Evolutionary conservation across 2,797 vertebrate genomes (phyloP).

Genomic region (Pristis pectinata): DNA sequence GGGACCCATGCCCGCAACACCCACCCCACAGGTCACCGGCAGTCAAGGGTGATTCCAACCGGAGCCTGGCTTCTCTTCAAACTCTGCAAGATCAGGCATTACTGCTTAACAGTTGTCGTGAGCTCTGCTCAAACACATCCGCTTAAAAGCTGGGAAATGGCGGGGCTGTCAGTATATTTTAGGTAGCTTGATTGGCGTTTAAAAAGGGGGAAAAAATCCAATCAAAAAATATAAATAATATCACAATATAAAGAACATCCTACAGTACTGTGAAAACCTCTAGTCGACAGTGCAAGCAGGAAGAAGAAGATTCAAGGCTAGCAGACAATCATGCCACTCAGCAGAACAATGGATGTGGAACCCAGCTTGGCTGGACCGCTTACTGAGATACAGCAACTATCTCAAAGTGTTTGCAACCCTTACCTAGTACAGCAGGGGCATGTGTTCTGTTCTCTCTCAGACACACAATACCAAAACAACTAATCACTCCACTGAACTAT

Average conservation of each 20-base stretch:
- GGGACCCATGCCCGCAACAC: too few relatives aligned
- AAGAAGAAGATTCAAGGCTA: conserved; percentile 7
- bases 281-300: conserved; percentile 6
- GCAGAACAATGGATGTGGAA: not conserved
- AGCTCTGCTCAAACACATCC: too few relatives aligned
- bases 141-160: not conserved
- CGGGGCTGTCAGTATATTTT: not conserved
- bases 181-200: not conserved
- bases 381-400: not conserved
- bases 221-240: conserved; percentile 21
- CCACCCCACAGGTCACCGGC: too few relatives aligned
- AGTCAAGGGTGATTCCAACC: too few relatives aligned
- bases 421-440: not conserved
- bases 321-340: not conserved
- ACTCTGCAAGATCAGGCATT: too few relatives aligned
- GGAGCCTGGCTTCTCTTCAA: too few relatives aligned
- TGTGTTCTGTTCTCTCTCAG: not conserved
- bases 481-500: not conserved
- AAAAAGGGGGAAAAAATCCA: not conserved
- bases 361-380: too few relatives aligned
- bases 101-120: too few relatives aligned
- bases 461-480: not conserved
- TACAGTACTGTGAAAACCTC: not conserved
- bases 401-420: conserved; percentile 8
- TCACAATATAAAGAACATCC: not conserved